These are phyloP conservation scores for Ferrisia virgata DNA, from an alignment of 2,888 invertebrate species.

Conservation along the genomic window DNA sequence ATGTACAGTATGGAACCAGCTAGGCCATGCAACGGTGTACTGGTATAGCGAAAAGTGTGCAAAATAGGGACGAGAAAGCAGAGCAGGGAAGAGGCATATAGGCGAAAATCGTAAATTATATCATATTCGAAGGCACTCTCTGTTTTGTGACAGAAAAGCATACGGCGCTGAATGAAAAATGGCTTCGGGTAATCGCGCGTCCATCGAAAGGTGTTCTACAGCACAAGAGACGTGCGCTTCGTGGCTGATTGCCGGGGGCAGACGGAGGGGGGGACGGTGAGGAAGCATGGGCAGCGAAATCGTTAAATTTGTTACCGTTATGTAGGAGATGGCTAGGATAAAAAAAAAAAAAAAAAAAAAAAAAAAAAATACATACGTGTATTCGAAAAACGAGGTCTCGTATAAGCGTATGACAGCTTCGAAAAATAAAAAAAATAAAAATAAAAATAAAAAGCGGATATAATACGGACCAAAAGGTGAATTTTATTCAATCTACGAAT, in stretches of 20 bases:
- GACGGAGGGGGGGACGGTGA: too few relatives aligned
- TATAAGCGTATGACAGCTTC: not conserved
- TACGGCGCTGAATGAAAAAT: slow-evolving; percentile 18
- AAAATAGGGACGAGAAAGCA: not conserved
- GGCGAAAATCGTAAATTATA: slow-evolving; percentile 23
- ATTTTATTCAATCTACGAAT: not conserved
- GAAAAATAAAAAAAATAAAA: not conserved
- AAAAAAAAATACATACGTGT: not conserved
- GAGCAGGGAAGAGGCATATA: not conserved
- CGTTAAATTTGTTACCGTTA: not conserved
- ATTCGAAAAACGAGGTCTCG: not conserved
- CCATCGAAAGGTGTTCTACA: slow-evolving; percentile 1
- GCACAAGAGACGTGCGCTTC: not conserved
- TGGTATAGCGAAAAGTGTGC: not conserved
- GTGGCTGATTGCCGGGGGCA: not conserved
- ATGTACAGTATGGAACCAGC: not conserved
- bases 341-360: not conserved
- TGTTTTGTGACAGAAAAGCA: slow-evolving; percentile 15
- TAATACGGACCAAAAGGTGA: not conserved
- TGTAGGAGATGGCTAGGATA: too few relatives aligned
- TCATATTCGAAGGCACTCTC: slow-evolving; percentile 16
- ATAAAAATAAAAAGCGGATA: not conserved
- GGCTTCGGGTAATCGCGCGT: slow-evolving; percentile 26
- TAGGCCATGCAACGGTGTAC: not conserved
- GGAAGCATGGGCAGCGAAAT: not conserved